These are phyloP conservation scores for Novumbra hubbsi DNA, from an alignment of 2,797 vertebrate genomes.

Conservation along the genomic window DNA sequence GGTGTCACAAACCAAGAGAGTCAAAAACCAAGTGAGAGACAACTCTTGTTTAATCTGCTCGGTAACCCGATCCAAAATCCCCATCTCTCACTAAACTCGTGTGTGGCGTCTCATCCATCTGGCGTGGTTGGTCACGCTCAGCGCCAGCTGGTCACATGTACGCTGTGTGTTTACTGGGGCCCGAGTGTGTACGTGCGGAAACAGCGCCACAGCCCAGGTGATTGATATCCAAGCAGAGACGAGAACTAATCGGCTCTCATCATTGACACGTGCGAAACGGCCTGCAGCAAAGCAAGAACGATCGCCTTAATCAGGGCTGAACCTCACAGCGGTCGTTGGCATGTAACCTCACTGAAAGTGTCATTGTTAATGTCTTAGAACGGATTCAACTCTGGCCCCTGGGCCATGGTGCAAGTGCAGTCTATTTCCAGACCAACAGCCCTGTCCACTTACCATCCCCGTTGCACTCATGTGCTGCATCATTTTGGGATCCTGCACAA, in stretches of 20 bases:
- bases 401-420: not conserved
- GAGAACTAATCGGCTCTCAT: no score
- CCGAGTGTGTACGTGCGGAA: not conserved
- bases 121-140: constrained; percentile 13
- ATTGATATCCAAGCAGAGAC: no score
- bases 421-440: not conserved
- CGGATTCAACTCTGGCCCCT: not conserved
- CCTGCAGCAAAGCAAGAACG: no score
- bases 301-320: no score
- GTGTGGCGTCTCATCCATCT: constrained; percentile 13
- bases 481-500: constrained; percentile 92
- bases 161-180: not conserved
- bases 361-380: no score
- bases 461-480: constrained; percentile 93
- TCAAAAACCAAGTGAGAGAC: no score
- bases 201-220: no score
- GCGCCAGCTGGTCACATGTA: not conserved
- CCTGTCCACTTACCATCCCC: constrained; percentile 86
- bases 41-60: constrained; percentile 9
- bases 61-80: constrained; percentile 31
- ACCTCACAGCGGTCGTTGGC: no score
- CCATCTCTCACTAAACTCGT: constrained; percentile 10
- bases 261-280: no score
- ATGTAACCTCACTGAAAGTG: no score
- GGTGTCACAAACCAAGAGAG: no score